Conservation (phyloP, 2,888 invertebrate genomes). For the Drymonia ruficornis region DNA sequence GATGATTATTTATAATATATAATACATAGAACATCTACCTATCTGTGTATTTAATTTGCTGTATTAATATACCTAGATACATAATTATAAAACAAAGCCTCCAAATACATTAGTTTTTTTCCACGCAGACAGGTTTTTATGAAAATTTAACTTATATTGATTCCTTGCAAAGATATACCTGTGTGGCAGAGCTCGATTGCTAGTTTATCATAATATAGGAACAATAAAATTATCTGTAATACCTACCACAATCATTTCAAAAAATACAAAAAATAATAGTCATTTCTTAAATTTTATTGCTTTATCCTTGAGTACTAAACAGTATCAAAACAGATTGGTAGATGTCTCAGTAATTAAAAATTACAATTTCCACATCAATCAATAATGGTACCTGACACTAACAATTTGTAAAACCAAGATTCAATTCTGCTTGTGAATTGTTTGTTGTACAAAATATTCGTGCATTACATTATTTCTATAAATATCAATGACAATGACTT, state of each 20-base stretch:
- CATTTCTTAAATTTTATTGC: background rate
- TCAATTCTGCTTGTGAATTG: too few species aligned
- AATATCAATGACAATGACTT: slow-evolving; percentile 72
- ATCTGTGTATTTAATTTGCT: slow-evolving; percentile 24
- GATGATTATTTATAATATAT: slow-evolving; percentile 27
- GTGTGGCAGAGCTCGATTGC: background rate
- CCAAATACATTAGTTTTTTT: too few species aligned
- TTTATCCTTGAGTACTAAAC: background rate
- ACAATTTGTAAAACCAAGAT: background rate
- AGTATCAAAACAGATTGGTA: slow-evolving; percentile 27
- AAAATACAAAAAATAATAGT: background rate
- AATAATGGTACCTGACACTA: slow-evolving; percentile 43
- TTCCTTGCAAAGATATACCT: too few species aligned
- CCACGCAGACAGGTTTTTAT: too few species aligned
- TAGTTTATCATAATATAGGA: slow-evolving; percentile 18
- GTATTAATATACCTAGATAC: slow-evolving; percentile 8
- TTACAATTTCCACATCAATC: slow-evolving; percentile 11
- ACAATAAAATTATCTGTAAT: slow-evolving; percentile 15
- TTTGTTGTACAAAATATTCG: too few species aligned
- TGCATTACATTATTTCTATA: background rate
- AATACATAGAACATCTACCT: slow-evolving; percentile 37
- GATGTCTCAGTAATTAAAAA: slow-evolving; percentile 25
- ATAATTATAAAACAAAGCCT: background rate
- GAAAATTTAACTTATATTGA: too few species aligned
- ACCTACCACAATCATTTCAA: too few species aligned